Conservation (phyloP, 2,888 invertebrate genomes). For the Dorcus parallelipipedus region DNA sequence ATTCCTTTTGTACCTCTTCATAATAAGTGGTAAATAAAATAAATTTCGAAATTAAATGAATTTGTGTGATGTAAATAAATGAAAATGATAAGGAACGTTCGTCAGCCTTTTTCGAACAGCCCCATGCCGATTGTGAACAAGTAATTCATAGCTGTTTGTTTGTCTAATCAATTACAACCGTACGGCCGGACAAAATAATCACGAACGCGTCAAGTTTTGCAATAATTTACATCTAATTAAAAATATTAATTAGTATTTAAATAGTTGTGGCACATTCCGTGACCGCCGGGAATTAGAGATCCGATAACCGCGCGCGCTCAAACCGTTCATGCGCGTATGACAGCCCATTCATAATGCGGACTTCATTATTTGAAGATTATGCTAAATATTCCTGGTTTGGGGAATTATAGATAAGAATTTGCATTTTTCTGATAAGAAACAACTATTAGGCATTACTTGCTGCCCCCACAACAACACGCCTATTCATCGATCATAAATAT, state of each 20-base stretch:
- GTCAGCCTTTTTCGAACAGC: no score
- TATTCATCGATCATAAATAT: slow-evolving; percentile 32
- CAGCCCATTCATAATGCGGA: slow-evolving; percentile 44
- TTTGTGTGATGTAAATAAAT: no score
- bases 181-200: slow-evolving; percentile 2
- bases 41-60: no score
- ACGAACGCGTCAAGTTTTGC: slow-evolving; percentile 8
- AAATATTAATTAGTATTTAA: slow-evolving; percentile 38
- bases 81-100: no score
- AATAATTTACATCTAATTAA: slow-evolving; percentile 27
- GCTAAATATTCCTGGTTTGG: slow-evolving; percentile 39
- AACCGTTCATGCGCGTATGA: slow-evolving; percentile 38
- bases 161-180: slow-evolving; percentile 7
- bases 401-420: slow-evolving; percentile 41
- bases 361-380: slow-evolving; percentile 45
- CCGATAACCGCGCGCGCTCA: slow-evolving; percentile 30
- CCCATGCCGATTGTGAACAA: no score
- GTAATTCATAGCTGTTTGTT: background rate
- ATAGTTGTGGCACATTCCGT: slow-evolving; percentile 37
- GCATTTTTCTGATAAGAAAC: slow-evolving; percentile 41
- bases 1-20: no score
- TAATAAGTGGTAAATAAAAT: no score
- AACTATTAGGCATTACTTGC: slow-evolving; percentile 37
- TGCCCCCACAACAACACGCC: slow-evolving; percentile 25
- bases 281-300: slow-evolving; percentile 35